Conservation (phyloP, 2,888 invertebrate genomes). For the Pycnomerus fuliginosus region DNA sequence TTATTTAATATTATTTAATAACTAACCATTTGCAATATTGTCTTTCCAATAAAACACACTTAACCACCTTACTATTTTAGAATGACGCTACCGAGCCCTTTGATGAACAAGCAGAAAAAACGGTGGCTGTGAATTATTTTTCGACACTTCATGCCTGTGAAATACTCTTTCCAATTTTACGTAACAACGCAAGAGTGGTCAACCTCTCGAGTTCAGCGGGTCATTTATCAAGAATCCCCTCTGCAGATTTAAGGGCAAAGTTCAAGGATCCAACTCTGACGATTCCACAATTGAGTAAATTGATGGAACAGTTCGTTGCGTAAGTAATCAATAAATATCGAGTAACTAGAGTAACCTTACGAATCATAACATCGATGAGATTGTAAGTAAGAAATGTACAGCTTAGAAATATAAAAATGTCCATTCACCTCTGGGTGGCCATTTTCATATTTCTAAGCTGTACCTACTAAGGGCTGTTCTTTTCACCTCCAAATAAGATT, state of each 20-base stretch:
- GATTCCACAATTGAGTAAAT: conserved; percentile 59
- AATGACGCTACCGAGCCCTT: conserved; percentile 61
- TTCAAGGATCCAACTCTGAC: conserved; percentile 59
- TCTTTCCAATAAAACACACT: no score
- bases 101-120: conserved; percentile 67
- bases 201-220: conserved; percentile 74
- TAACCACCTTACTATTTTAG: no score
- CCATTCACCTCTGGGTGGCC: no score
- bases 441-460: no score
- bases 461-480: no score
- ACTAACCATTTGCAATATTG: no score
- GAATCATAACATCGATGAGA: no score
- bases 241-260: conserved; percentile 56
- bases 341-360: no score
- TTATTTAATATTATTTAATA: no score
- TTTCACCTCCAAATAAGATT: no score
- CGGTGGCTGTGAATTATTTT: conserved; percentile 70
- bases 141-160: conserved; percentile 64
- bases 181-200: conserved; percentile 69
- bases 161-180: conserved; percentile 69
- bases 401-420: no score
- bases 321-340: conserved; percentile 59
- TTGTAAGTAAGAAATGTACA: no score
- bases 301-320: conserved; percentile 69
- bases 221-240: conserved; percentile 61